phyloP scores from a whole-genome alignment of 2,888 invertebrate species.

The Plemyria rubiginata region DNA sequence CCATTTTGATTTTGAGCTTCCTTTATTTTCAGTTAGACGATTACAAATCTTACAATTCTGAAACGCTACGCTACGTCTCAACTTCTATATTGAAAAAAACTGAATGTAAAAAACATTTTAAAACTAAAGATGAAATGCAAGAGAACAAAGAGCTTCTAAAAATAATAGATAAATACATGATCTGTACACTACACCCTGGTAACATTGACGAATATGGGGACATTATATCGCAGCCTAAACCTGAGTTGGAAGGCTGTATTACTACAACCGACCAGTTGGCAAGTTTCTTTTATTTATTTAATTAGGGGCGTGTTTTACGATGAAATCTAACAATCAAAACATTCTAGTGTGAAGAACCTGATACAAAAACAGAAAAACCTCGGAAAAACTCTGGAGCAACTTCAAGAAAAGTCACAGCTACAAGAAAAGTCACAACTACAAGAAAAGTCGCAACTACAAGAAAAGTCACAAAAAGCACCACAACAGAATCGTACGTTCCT shows the following conservation, averaged over 20 bases:
- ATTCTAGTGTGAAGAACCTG: conserved; percentile 3
- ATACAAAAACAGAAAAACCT: not conserved
- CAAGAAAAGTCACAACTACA: too few species aligned
- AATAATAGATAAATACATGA: conserved; percentile 34
- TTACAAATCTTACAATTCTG: conserved; percentile 8
- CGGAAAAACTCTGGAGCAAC: not conserved
- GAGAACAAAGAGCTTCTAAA: conserved; percentile 14
- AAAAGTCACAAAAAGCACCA: too few species aligned
- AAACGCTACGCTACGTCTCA: conserved; percentile 40
- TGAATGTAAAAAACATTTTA: conserved; percentile 37
- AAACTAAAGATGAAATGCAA: not conserved
- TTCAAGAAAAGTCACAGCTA: not conserved
- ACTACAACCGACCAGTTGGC: not conserved
- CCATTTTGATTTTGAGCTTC: too few species aligned
- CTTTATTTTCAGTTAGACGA: conserved; percentile 7
- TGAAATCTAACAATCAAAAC: not conserved
- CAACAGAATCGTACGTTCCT: too few species aligned
- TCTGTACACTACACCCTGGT: conserved; percentile 34
- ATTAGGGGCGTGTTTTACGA: not conserved
- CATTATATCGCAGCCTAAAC: conserved; percentile 2
- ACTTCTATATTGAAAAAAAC: conserved; percentile 42
- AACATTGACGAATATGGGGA: conserved; percentile 33
- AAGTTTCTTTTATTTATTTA: not conserved
- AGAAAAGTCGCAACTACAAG: too few species aligned
- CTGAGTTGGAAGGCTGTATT: conserved; percentile 15